Conservation (phyloP, 1,140 invertebrate species). For the Drosophila elegans region DNA sequence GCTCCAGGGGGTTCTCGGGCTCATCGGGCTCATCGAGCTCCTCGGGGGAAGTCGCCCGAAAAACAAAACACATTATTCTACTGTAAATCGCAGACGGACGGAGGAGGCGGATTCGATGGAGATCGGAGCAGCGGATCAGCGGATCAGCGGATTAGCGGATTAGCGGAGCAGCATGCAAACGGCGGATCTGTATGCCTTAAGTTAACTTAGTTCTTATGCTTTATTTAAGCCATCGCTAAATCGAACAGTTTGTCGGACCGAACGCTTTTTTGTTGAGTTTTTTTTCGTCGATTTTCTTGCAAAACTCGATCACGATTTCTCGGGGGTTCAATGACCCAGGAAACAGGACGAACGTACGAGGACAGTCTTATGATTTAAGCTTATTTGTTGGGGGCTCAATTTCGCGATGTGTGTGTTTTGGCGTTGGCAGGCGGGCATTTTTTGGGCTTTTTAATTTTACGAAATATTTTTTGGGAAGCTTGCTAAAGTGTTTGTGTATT, state of each 20-base stretch:
- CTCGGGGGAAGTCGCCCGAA: conserved; percentile 13
- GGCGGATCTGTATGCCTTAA: conserved; percentile 67
- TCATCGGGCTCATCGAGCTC: conserved; percentile 6
- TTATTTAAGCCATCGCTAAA: conserved; percentile 67
- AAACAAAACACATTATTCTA: conserved; percentile 48
- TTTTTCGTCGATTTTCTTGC: conserved; percentile 29
- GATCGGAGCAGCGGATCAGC: conserved; percentile 6
- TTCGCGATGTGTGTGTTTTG: conserved; percentile 33
- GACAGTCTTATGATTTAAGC: conserved; percentile 60
- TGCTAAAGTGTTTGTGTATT: too few relatives aligned
- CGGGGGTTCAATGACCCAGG: conserved; percentile 10
- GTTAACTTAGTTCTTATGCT: conserved; percentile 78
- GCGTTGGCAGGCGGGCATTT: conserved; percentile 6
- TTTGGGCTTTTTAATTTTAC: conserved; percentile 9
- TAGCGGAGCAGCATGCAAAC: conserved; percentile 50
- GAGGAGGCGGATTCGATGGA: conserved; percentile 21
- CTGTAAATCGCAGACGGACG: conserved; percentile 41
- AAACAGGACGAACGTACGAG: conserved; percentile 29
- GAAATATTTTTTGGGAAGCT: neutral
- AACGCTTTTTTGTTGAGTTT: conserved; percentile 50
- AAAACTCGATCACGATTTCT: conserved; percentile 32
- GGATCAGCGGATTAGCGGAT: conserved; percentile 28
- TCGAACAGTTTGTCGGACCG: conserved; percentile 35
- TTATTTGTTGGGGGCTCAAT: conserved; percentile 65
- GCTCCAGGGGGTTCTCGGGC: neutral